phyloP scores from a whole-genome alignment of 2,113 vertebrate genomes.

The Piprites chloris region DNA sequence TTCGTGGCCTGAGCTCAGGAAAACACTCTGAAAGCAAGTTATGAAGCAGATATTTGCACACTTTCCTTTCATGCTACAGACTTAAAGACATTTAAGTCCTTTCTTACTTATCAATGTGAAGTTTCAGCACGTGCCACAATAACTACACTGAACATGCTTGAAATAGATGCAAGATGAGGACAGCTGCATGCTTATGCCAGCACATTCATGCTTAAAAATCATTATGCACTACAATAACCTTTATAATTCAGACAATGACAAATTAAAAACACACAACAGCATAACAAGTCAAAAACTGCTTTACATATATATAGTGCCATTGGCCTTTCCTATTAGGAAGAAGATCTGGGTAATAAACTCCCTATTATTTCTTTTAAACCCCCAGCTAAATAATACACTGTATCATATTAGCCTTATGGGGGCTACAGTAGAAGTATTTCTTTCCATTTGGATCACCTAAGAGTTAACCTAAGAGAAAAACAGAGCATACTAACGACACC shows the following conservation, averaged over 20 bases:
- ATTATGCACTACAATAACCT: neutral
- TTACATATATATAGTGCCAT: neutral
- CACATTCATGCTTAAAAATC: neutral
- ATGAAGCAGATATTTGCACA: neutral
- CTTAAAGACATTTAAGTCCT: neutral
- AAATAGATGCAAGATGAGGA: neutral
- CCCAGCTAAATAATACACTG: neutral
- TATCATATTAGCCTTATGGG: neutral
- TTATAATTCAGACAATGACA: neutral
- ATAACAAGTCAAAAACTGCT: neutral
- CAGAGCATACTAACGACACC: slow-evolving; percentile 12
- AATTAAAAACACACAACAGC: neutral
- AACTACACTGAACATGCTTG: neutral
- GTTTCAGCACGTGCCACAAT: neutral
- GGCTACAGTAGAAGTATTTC: neutral
- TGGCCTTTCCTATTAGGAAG: neutral
- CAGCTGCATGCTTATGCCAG: neutral
- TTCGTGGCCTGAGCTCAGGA: neutral
- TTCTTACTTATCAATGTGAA: neutral
- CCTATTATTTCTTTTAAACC: neutral
- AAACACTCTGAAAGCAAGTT: neutral
- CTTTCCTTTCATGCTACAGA: neutral
- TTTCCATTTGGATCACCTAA: slow-evolving; percentile 2
- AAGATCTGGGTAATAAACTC: neutral
- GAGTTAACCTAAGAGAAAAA: slow-evolving; percentile 46